Evolutionary conservation across 2,797 vertebrate species (phyloP).

Genomic region (Vireo griseus): DNA sequence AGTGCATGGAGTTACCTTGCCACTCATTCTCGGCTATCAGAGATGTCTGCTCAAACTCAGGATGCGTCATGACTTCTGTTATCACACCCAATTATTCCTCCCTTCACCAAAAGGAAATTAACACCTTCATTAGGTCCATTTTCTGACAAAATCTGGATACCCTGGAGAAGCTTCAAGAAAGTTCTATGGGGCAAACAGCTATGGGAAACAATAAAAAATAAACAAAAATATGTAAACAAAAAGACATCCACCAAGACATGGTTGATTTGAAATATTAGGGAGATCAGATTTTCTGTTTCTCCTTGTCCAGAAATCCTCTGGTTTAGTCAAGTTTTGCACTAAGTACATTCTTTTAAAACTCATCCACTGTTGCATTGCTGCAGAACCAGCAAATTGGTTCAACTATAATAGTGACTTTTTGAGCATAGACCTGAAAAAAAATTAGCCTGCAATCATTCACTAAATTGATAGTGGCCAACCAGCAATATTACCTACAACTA

Average conservation of each 20-base stretch:
- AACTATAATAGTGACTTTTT: not conserved
- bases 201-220: not conserved
- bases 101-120: not conserved
- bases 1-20: not conserved
- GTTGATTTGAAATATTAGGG: not conserved
- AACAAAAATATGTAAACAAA: not conserved
- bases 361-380: not conserved
- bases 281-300: not conserved
- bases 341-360: not conserved
- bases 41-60: not conserved
- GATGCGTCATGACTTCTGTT: not conserved
- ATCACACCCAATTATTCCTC: not conserved
- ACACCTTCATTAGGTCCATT: not conserved
- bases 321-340: not conserved
- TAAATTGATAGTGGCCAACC: not conserved
- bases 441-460: not conserved
- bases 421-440: not conserved
- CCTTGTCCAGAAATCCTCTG: not conserved
- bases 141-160: not conserved
- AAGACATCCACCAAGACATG: not conserved
- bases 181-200: not conserved
- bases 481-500: not conserved
- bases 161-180: not conserved
- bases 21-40: not conserved
- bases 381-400: not conserved